Base-by-base conservation (phyloP, 2,888 invertebrate genomes). In the Eupelmus urozonus region DNA sequence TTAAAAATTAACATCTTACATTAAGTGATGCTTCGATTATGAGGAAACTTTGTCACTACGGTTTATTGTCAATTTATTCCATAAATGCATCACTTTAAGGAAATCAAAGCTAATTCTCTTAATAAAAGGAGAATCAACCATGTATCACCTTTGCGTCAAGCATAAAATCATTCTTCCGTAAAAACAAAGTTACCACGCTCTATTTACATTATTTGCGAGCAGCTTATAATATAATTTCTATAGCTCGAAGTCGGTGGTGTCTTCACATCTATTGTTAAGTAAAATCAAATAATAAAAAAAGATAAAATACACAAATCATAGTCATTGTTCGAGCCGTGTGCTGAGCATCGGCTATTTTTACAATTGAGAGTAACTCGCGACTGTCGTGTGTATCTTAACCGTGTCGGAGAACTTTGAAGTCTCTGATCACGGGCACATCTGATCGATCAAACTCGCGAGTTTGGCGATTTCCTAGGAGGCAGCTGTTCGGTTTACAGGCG, bases 381-480 rank as follows among this genome's bases (percentile, higher is more conserved):
- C 4, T 2, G 27, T 42, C 59, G 40, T 27, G 27, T 27, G 9
- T 53, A 20, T 20, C n/a, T 27, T 34, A 18, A 20, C 20, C 13
- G 53, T 66, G 20, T 18, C 27, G 1, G 20, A 34, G 40, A 5
- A 34, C 34, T 5, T 34, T 34, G n/a, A 49, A 16, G 34, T 40
- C 53, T 20, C 9, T 11, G 7, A n/a, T 74, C 65, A 80, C 66
- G 80, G 76, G 40, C 80, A 80, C 72, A 80, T 59, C 1, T 60
- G 62, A 25, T 80, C 80, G 62, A 80, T 78, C 13, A 78, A 29
- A 55, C 59, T 72, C 67, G 76, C 78, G 69, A 80, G 80, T 69
- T 66, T 69, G 63, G 78, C 78, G 23, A 80, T 80, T 25, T 76
- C 69, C 80, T 80, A 80, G 72, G 80, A 80, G 27, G 80, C 78